Evolutionary conservation across 2,888 invertebrate species (phyloP), one percentile per base, ranked within the genome.

Genomic region (Watsonalla binaria): DNA sequence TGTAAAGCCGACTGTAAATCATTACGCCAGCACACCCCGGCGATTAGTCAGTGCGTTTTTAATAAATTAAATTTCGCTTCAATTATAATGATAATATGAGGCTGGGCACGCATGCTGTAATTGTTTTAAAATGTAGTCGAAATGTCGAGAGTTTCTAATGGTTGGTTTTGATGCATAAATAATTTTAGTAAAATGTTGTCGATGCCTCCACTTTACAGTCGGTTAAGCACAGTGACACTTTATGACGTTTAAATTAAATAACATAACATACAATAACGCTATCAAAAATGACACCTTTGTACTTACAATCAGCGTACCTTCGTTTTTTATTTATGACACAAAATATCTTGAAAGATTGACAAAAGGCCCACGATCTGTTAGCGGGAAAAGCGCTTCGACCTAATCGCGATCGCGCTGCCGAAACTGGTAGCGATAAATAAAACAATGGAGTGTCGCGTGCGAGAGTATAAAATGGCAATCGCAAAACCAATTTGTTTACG

Each of bases 401-500:
- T 90, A 90, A 90, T 89, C 90, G 90, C 79, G 76, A 78, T 72
- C 78, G 80, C 84, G 82, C 81, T 79, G 83, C 85, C 84, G 87
- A 86, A 89, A 90, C 90, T 84, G 85, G 83, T 76, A 75, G 78
- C 88, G 82, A 90, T 90, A 90, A 90, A 90, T 90, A 90, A 90
- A 90, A 90, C 90, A 90, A 90, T 89, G 84, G 86, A 86, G 84
- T 84, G 82, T 84, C 87, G 86, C 83, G 80, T 78, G 80, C 82
- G 83, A 80, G 87, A 86, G 89, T 89, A 89, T 90, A 90, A 90
- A 90, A 90, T 90, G 90, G 90, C 90, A 90, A 90, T 90, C 89
- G 89, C 87, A 86, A 88, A 90, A 90, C 90, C 90, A 90, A 90
- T 90, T 90, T 90, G 90, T 90, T 90, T 90, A 90, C 90, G 90